Conservation (phyloP, 92 coral and sea anemone genomes). For the Micromussa lordhowensis region DNA sequence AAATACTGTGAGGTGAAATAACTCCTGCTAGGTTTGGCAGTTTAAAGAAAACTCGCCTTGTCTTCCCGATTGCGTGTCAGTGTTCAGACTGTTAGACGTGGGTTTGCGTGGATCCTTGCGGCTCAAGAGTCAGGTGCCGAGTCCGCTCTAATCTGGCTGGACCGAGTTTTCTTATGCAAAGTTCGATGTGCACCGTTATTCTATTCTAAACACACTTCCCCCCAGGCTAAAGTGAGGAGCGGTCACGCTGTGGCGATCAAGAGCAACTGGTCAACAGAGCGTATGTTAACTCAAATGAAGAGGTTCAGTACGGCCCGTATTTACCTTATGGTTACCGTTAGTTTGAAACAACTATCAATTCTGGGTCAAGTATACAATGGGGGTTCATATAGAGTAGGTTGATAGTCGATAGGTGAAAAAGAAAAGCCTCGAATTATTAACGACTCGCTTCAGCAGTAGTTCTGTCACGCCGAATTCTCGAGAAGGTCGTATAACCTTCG, state of each 20-base stretch:
- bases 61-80: constrained; percentile 36
- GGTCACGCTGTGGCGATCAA: constrained; percentile 44
- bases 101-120: constrained; percentile 43
- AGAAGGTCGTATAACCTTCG: constrained; percentile 49
- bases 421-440: constrained; percentile 29
- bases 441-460: constrained; percentile 26
- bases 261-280: constrained; percentile 16
- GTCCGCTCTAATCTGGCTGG: constrained; percentile 13
- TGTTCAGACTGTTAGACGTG: constrained; percentile 15
- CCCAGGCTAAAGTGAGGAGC: constrained; percentile 35
- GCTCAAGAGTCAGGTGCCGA: constrained; percentile 23
- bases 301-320: constrained; percentile 5
- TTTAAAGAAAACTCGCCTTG: background rate
- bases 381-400: background rate
- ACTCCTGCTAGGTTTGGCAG: constrained; percentile 8
- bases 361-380: constrained; percentile 26
- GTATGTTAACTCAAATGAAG: constrained; percentile 31
- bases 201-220: constrained; percentile 29
- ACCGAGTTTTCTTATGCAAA: constrained; percentile 54
- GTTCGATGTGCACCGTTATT: constrained; percentile 29
- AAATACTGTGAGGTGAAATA: background rate
- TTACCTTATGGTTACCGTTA: constrained; percentile 23
- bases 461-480: constrained; percentile 39
- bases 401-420: constrained; percentile 5
- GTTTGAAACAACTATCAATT: constrained; percentile 20